These are phyloP conservation scores for Oscheius myriophilus DNA, from an alignment of 2,888 invertebrate species.

Conservation along the genomic window DNA sequence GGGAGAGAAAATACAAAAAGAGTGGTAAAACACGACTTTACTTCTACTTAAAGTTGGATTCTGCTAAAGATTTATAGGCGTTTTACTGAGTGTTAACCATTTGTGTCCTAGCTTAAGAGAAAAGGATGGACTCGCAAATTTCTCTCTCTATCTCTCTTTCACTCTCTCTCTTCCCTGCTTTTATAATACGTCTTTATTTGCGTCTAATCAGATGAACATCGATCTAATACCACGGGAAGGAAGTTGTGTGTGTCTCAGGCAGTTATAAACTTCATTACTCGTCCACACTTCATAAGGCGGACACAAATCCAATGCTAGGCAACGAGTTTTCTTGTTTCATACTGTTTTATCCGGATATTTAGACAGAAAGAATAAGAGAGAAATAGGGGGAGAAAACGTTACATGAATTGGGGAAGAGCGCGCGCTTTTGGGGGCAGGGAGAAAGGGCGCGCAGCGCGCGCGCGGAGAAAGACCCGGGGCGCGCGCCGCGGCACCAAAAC, in stretches of 20 bases:
- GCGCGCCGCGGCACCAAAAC: constrained; percentile 11
- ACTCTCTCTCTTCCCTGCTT: no score
- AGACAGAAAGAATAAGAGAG: constrained; percentile 2
- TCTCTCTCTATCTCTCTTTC: no score
- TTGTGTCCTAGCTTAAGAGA: no score
- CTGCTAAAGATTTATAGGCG: no score
- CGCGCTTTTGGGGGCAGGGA: neutral
- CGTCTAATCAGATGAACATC: no score
- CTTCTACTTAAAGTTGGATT: no score
- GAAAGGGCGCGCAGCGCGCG: neutral
- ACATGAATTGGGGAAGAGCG: constrained; percentile 13
- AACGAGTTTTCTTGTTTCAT: constrained; percentile 23
- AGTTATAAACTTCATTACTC: constrained; percentile 17
- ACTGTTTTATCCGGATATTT: constrained; percentile 6
- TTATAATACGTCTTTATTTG: no score
- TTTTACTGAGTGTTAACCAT: no score
- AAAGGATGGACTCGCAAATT: no score
- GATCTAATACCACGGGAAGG: neutral
- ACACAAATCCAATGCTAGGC: constrained; percentile 25
- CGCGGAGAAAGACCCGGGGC: constrained; percentile 1
- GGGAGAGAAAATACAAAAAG: no score
- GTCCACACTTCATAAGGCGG: constrained; percentile 21
- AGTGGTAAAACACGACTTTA: no score
- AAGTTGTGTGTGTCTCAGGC: neutral
- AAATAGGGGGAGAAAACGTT: constrained; percentile 1